Evolutionary conservation across 1,140 invertebrate species (phyloP).

Genomic region (Diachasma alloeum): DNA sequence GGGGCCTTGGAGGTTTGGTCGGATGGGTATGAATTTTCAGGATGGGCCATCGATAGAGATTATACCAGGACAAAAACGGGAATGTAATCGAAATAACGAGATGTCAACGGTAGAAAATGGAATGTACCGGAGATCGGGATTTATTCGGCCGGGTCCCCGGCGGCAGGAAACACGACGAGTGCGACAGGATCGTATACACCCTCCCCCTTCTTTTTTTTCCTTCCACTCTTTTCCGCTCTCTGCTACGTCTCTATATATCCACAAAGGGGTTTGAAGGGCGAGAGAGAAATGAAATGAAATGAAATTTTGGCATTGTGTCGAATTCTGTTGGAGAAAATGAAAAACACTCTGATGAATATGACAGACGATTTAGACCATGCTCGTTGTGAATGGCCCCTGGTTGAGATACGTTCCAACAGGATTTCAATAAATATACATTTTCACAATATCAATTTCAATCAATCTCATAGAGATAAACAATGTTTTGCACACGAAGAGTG

Average conservation of each 20-base stretch:
- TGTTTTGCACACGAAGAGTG: no score
- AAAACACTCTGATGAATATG: conserved; percentile 1
- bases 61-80: conserved; percentile 42
- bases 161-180: conserved; percentile 27
- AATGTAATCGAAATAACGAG: conserved; percentile 53
- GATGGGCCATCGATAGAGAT: conserved; percentile 45
- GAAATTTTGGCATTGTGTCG: conserved; percentile 7
- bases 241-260: not conserved
- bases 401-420: not conserved
- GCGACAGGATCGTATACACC: conserved; percentile 39
- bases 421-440: not conserved
- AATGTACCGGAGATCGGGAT: conserved; percentile 42
- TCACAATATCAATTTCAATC: not conserved
- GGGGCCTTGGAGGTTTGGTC: conserved; percentile 38
- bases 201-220: conserved; percentile 2
- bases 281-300: not conserved
- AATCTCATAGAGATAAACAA: not conserved
- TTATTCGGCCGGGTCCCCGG: conserved; percentile 36
- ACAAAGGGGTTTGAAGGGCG: not conserved
- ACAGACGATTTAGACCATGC: not conserved
- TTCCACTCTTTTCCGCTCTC: conserved; percentile 14
- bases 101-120: conserved; percentile 48
- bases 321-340: not conserved
- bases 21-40: conserved; percentile 3
- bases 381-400: not conserved